Conservation (phyloP, 1,140 invertebrate species). For the Pissodes strobi region DNA sequence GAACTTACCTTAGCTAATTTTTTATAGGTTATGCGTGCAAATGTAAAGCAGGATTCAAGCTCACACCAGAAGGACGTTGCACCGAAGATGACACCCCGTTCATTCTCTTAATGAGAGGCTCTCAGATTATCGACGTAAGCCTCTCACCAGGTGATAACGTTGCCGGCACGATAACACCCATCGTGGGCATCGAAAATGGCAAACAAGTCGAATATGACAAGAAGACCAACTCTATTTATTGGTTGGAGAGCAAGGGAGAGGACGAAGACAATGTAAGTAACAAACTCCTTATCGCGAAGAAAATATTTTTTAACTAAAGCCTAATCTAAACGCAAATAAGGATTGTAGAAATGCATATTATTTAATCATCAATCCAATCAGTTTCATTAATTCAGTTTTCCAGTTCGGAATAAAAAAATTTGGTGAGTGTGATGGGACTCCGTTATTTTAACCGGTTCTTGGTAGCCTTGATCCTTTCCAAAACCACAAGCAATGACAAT, state of each 20-base stretch:
- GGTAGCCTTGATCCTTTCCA: too few relatives aligned
- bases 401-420: too few relatives aligned
- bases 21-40: conserved; percentile 80
- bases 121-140: conserved; percentile 84
- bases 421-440: too few relatives aligned
- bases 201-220: conserved; percentile 91
- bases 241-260: conserved; percentile 76
- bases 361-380: too few relatives aligned
- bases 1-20: background rate
- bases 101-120: conserved; percentile 88
- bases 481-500: too few relatives aligned
- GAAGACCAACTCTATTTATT: conserved; percentile 79
- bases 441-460: too few relatives aligned
- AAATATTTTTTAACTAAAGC: too few relatives aligned
- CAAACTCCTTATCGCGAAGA: conserved; percentile 1
- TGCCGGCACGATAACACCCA: conserved; percentile 80
- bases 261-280: conserved; percentile 69
- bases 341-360: too few relatives aligned
- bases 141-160: conserved; percentile 74
- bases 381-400: too few relatives aligned
- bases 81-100: conserved; percentile 85
- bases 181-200: conserved; percentile 89
- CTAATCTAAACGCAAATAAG: too few relatives aligned
- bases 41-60: conserved; percentile 86
- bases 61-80: conserved; percentile 72